Evolutionary conservation across 2,888 invertebrate species (phyloP).

Genomic region (Nemotelus pantherinus): DNA sequence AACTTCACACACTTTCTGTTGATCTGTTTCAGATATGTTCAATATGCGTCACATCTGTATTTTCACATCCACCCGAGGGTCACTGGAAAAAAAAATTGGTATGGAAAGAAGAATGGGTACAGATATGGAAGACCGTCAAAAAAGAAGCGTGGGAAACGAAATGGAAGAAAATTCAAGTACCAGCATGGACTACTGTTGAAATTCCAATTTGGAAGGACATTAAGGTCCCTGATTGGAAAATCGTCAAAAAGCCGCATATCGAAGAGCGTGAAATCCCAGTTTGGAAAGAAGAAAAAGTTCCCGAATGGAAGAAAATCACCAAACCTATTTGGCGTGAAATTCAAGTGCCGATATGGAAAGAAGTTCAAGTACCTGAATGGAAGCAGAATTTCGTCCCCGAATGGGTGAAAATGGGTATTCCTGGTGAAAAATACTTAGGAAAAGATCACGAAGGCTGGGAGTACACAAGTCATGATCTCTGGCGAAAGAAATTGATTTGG

Average conservation of each 20-base stretch:
- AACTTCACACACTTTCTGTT: no score
- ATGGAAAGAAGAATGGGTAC: conserved; percentile 83
- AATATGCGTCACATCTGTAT: conserved; percentile 61
- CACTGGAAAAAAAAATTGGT: conserved; percentile 84
- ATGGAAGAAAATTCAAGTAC: conserved; percentile 79
- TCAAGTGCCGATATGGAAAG: conserved; percentile 71
- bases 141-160: conserved; percentile 79
- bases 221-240: conserved; percentile 79
- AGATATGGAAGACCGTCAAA: conserved; percentile 77
- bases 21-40: conserved; percentile 58
- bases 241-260: conserved; percentile 65
- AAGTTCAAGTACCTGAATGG: conserved; percentile 66
- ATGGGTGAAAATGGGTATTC: conserved; percentile 73
- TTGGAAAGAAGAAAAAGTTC: conserved; percentile 77
- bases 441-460: conserved; percentile 86
- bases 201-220: conserved; percentile 81
- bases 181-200: conserved; percentile 81
- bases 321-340: conserved; percentile 71
- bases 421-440: conserved; percentile 82
- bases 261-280: conserved; percentile 81
- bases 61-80: conserved; percentile 70
- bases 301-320: conserved; percentile 71
- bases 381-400: conserved; percentile 74
- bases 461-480: conserved; percentile 84
- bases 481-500: conserved; percentile 82